These are phyloP conservation scores for Anabas testudineus DNA, from an alignment of 2,797 vertebrate species.

Conservation along the genomic window DNA sequence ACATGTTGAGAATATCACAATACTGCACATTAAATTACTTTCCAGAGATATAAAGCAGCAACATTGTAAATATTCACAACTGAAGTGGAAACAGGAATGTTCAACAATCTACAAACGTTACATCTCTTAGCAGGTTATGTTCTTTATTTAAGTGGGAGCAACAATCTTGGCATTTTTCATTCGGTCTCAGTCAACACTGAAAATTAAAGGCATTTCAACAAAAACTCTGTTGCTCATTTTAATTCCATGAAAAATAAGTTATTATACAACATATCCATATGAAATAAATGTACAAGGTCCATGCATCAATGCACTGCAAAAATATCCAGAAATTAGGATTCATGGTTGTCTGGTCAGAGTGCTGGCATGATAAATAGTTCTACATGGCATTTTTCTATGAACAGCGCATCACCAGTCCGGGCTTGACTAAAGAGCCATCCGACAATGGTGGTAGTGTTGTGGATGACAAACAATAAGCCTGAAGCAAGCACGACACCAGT, in stretches of 20 bases:
- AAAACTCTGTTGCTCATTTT: slow-evolving; percentile 86
- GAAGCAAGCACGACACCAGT: slow-evolving; percentile 45
- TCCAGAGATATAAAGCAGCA: slow-evolving; percentile 44
- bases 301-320: slow-evolving; percentile 84
- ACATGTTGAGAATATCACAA: slow-evolving; percentile 60
- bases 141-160: slow-evolving; percentile 86
- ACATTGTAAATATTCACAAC: slow-evolving; percentile 48
- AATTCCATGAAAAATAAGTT: slow-evolving; percentile 91
- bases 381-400: slow-evolving; percentile 29
- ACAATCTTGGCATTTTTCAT: slow-evolving; percentile 87
- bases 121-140: slow-evolving; percentile 42
- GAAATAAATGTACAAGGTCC: slow-evolving; percentile 92
- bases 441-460: slow-evolving; percentile 37
- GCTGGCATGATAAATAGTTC: slow-evolving; percentile 34
- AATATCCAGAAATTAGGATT: slow-evolving; percentile 46
- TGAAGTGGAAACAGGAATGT: slow-evolving; percentile 58
- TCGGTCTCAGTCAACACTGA: slow-evolving; percentile 83
- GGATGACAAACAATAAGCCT: slow-evolving; percentile 45
- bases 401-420: slow-evolving; percentile 89
- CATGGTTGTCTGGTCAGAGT: slow-evolving; percentile 30
- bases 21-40: slow-evolving; percentile 50
- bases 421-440: slow-evolving; percentile 77
- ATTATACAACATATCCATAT: slow-evolving; percentile 91
- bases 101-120: slow-evolving; percentile 59
- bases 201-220: slow-evolving; percentile 86